Base-by-base conservation (phyloP, 2,113 vertebrate species). In the Colistium nudipinnis region DNA sequence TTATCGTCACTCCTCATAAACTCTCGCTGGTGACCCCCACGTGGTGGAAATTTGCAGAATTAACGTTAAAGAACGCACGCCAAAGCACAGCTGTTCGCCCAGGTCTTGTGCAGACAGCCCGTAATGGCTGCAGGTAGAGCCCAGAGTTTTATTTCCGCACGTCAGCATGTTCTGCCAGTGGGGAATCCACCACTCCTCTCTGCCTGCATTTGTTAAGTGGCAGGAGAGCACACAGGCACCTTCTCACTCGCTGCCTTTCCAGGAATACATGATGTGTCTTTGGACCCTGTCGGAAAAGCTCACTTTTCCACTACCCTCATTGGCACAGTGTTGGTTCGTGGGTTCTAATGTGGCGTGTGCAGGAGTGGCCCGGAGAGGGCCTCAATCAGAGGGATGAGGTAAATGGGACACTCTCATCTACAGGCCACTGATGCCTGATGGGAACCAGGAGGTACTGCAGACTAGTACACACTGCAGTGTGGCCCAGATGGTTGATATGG, bases 261-360 rank as follows among this genome's bases (percentile, higher is more conserved):
- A 85, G 83, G 81, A 89, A 84, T 86, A 83, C 70, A 76, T 80
- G 70, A 88, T 81, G 80, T 61, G 78, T 54, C 59, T 84, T 62
- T 83, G 82, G 83, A 80, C 44, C 24, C 69, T 67, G 30, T 85
- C 73, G 45, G 62, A 78, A 85, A 53, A 72, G 72, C 68, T 67
- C 69, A 74, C 63, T 83, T 85, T 85, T 88, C 76, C 79, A 80
- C 76, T 43, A 63, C 57, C 56, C 53, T 64, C 48, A 25, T 66
- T 67, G 48, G 67, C 65, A 55, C 48, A 2, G 22, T 27, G 45
- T 28, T 6, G 27, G 20, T 19, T 47, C 55, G 7, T 49, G 52
- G 60, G 54, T 69, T 55, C 41, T 41, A 19, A 22, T 17, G 41
- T 67, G 24, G 71, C 43, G 49, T 47, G 31, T 39, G 53, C n/a